These are phyloP conservation scores for Tyrannus savana DNA, from an alignment of 2,113 vertebrate species.

Conservation along the genomic window DNA sequence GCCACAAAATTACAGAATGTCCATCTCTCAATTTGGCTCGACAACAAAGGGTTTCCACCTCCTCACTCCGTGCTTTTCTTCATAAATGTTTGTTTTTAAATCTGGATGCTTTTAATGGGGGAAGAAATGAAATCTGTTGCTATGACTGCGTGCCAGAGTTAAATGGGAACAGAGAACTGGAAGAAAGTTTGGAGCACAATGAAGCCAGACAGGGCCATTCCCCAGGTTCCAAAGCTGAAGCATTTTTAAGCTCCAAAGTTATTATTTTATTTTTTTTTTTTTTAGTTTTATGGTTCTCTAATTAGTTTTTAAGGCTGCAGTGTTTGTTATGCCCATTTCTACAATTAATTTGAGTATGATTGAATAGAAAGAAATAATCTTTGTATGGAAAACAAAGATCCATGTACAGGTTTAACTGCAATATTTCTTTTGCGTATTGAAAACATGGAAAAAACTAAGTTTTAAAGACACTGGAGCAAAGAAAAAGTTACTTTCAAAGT, in stretches of 20 bases:
- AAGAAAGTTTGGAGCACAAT: not conserved
- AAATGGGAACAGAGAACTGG: not conserved
- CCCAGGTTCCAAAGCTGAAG: not conserved
- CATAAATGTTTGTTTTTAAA: conserved; percentile 39
- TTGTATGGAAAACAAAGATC: not conserved
- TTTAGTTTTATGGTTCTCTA: not conserved
- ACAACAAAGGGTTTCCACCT: conserved; percentile 63
- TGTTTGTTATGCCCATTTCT: not conserved
- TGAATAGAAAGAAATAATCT: too few species aligned
- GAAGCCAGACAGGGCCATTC: not conserved
- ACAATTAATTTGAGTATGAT: not conserved
- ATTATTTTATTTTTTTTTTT: not conserved
- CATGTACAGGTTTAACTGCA: not conserved
- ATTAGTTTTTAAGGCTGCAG: not conserved
- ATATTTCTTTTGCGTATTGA: not conserved
- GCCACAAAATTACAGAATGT: conserved; percentile 64
- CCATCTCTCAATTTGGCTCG: conserved; percentile 46
- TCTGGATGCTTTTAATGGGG: conserved; percentile 4
- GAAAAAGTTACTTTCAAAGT: not conserved
- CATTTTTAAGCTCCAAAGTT: not conserved
- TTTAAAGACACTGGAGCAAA: not conserved
- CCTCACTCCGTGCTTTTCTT: not conserved
- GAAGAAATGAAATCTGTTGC: not conserved
- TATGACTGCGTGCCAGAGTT: conserved; percentile 13
- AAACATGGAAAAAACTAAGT: rapidly evolving